phyloP scores from a whole-genome alignment of 2,113 vertebrate species.

The Pterocles burchelli region DNA sequence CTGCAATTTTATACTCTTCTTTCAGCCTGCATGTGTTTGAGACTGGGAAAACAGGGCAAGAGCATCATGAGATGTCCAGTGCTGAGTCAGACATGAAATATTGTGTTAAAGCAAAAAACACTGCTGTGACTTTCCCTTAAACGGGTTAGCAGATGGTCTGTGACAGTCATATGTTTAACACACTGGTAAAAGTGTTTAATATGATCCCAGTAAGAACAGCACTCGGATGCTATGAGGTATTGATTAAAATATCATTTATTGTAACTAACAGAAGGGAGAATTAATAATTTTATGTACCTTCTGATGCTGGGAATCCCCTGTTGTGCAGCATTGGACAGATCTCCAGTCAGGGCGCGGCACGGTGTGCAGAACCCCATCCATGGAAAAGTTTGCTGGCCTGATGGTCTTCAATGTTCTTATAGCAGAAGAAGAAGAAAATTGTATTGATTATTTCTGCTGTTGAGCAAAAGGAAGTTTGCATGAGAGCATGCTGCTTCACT shows the following conservation, averaged over 20 bases:
- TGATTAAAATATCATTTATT: not conserved
- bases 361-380: not conserved
- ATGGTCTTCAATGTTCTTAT: not conserved
- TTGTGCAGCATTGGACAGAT: no score
- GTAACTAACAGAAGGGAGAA: not conserved
- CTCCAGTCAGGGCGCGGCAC: fast-evolving
- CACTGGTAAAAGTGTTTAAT: not conserved
- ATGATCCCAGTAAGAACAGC: not conserved
- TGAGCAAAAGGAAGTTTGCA: not conserved
- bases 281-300: not conserved
- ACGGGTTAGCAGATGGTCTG: not conserved
- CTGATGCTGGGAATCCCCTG: not conserved
- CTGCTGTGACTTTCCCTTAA: not conserved
- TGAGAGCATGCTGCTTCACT: not conserved
- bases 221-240: not conserved
- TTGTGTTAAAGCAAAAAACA: not conserved
- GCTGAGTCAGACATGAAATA: not conserved
- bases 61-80: not conserved
- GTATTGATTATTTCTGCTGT: not conserved
- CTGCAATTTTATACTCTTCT: not conserved
- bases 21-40: not conserved
- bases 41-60: not conserved
- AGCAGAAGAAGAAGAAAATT: not conserved
- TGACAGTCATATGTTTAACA: not conserved
- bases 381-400: fast-evolving